A percentile compares a stretch with the other conserved stretches of the same genome.
Conservation (phyloP, 2,797 vertebrate species). For the Triplophysa bombifrons region DNA sequence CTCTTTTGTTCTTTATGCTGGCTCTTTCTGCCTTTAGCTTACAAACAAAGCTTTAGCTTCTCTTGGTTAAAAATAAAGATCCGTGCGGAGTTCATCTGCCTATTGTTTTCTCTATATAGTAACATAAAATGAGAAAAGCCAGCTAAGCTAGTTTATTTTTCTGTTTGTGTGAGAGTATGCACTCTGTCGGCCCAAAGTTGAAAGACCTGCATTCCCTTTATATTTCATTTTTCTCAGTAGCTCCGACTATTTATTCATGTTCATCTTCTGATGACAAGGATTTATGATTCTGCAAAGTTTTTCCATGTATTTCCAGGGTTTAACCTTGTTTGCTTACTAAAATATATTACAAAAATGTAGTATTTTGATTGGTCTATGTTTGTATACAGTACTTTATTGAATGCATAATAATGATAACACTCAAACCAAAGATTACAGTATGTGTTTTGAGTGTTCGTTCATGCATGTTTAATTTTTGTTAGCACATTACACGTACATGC, state of each 20-base stretch:
- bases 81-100: background rate
- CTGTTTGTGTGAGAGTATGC: background rate
- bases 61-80: slow-evolving; percentile 19
- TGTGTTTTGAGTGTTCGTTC: no score
- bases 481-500: no score
- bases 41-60: slow-evolving; percentile 25
- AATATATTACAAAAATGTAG: no score
- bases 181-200: background rate
- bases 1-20: slow-evolving; percentile 3
- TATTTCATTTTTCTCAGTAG: background rate
- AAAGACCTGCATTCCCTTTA: background rate
- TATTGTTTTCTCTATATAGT: background rate
- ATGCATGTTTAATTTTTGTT: no score
- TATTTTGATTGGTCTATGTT: no score
- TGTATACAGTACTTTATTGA: no score
- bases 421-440: no score
- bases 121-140: background rate
- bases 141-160: background rate
- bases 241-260: background rate
- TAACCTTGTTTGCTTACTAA: no score
- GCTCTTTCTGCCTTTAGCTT: background rate
- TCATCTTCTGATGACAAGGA: no score
- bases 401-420: no score
- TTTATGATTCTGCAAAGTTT: no score
- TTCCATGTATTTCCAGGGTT: no score